Evolutionary conservation across 2,888 invertebrate species (phyloP).

Genomic region (Xylocampa areola): DNA sequence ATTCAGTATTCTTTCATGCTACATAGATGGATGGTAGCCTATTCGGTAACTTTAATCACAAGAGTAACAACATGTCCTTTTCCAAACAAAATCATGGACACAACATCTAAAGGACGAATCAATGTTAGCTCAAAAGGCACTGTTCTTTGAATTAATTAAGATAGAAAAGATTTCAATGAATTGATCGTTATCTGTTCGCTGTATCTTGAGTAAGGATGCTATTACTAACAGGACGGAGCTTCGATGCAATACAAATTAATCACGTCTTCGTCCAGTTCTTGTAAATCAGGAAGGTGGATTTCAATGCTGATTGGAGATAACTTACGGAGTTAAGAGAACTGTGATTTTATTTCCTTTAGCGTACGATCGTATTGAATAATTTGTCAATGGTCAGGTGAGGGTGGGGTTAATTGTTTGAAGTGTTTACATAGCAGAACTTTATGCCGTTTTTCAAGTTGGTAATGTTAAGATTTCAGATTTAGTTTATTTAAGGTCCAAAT

Average conservation of each 20-base stretch:
- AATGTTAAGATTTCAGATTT: too few species aligned
- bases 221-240: slow-evolving; percentile 47
- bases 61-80: neutral
- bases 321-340: neutral
- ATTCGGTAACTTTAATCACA: too few species aligned
- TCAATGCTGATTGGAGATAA: too few species aligned
- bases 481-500: too few species aligned
- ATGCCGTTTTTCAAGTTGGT: too few species aligned
- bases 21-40: too few species aligned
- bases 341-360: neutral
- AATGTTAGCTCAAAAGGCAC: slow-evolving; percentile 42
- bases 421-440: too few species aligned
- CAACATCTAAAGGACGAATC: slow-evolving; percentile 30
- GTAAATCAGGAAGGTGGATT: too few species aligned
- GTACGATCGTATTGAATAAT: too few species aligned
- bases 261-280: neutral
- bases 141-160: slow-evolving; percentile 51
- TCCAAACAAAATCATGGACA: slow-evolving; percentile 25
- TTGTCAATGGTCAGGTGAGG: too few species aligned
- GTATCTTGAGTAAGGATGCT: slow-evolving; percentile 32
- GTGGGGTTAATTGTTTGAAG: too few species aligned
- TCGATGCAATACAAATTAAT: slow-evolving; percentile 35
- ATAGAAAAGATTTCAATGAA: slow-evolving; percentile 41
- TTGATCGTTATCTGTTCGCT: slow-evolving; percentile 44
- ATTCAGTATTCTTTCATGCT: too few species aligned